Evolutionary conservation across 2,113 vertebrate species (phyloP), one percentile per base, ranked within the genome.

Genomic region (Mellivora capensis): DNA sequence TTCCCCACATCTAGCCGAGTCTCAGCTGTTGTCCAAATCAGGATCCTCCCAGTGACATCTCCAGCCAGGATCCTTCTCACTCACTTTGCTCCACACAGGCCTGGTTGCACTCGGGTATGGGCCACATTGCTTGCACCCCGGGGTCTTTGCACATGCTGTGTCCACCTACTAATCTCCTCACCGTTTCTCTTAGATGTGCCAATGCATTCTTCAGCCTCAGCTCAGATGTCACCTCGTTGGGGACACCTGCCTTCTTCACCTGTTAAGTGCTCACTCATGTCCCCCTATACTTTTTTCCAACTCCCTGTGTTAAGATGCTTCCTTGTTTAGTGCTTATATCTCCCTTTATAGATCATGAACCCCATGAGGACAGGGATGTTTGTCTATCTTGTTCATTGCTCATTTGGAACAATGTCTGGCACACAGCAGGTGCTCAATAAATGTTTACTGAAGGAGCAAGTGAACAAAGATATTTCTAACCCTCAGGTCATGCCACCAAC

Each of bases 91-190:
- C 67, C 49, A 59, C 21, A 37, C 34, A 0, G 2, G 31, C 69
- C 64, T 54, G 61, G 77, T 6, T 62, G 61, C 39, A 61, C 29
- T 47, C n/a, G 25, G 25, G 20, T 8, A 29, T 37, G 14, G 44
- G 25, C 27, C 9, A 6, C 31, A 8, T 44, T 37, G 23, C 44
- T 77, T 1, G 0, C 2, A 47, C 17, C 69, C 44, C 61, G 44
- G 89, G 79, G 69, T 84, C 18, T 93, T 93, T 57, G 42, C 93
- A 84, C 84, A 14, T 23, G 52, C 79, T 27, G 3, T 17, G 44
- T 31, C n/a, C 44, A 2, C 57, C 15, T 10, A 39, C 39, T 44
- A 27, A 25, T 27, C 62, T 64, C 25, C 31, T 72, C 31, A 81
- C 3, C 15, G 23, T 7, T 5, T 67, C 37, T 91, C 71, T 62